A percentile compares a stretch with the other conserved stretches of the same genome.
Conservation (phyloP, 1,140 invertebrate genomes). For the Aphelenchoides besseyi region DNA sequence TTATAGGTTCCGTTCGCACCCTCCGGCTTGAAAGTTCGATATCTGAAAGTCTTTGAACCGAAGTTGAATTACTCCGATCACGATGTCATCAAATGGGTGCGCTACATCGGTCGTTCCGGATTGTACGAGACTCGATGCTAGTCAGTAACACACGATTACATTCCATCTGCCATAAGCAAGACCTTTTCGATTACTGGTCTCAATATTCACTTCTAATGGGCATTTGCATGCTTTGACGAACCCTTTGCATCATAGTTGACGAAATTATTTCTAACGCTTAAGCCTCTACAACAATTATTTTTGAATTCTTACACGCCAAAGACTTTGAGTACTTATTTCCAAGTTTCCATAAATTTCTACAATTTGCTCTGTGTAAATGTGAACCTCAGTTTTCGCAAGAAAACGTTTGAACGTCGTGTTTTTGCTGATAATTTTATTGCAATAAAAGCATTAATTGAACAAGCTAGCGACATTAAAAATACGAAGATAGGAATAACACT, state of each 20-base stretch:
- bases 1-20: slow-evolving; percentile 81
- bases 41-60: slow-evolving; percentile 98
- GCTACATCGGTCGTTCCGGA: slow-evolving; percentile 97
- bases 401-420: not conserved
- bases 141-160: not conserved
- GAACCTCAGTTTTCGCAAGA: not conserved
- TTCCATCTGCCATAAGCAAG: slow-evolving; percentile 1
- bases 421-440: not conserved
- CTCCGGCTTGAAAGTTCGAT: slow-evolving; percentile 96
- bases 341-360: not conserved
- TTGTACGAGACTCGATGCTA: slow-evolving; percentile 97
- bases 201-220: slow-evolving; percentile 12
- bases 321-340: not conserved
- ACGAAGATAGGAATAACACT: slow-evolving; percentile 22
- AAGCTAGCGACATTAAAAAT: not conserved
- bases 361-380: not conserved
- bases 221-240: not conserved
- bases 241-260: not conserved
- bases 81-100: slow-evolving; percentile 99
- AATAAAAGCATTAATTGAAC: not conserved
- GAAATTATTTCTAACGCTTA: not conserved
- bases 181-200: slow-evolving; percentile 1
- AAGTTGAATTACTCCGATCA: slow-evolving; percentile 99
- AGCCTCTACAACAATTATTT: not conserved
- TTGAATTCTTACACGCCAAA: not conserved